Base-by-base conservation (phyloP, 2,797 vertebrate species). In the Alosa sapidissima region DNA sequence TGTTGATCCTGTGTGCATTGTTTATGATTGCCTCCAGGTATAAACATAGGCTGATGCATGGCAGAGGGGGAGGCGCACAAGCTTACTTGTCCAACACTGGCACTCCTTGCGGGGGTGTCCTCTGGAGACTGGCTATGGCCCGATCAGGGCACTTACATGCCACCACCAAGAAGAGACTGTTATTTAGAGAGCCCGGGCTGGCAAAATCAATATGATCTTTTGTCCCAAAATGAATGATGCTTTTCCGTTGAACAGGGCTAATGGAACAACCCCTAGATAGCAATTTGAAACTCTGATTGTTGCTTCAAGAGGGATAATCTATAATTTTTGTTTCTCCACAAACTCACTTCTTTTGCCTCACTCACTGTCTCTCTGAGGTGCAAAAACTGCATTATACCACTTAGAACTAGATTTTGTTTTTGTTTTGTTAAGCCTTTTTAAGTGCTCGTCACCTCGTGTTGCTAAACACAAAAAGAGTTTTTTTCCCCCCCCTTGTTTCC, bases 161-260 rank as follows among this genome's bases (percentile, higher is more conserved):
- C 19, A 72, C 88, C 65, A 62, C 83, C 16, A 72, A 90, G 91
- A 84, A 54, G 78, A 85, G 88, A 52, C 85, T 1, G 83, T 89
- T 91, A 93, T 94, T 93, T 91, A 91, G 91, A 91, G 90, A 87
- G 68, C 36, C 13, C 16, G 33, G 36, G 36, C 68, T 19, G 36
- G 84, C 89, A 91, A 94, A 75, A 94, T 95, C 93, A 90, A 94
- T 95, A 91, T 28, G 28, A 28, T 51, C 84, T 86, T 88, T 88
- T 87, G 92, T 93, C 90, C 90, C 90, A 87, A 90, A 88, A 91
- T 93, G 90, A 94, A 92, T 91, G 90, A 91, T 89, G 92, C 72
- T 88, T 85, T 88, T 68, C 36, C 81, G 90, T 88, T 91, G 90
- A 93, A 91, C 88, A 89, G 89, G 87, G 85, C 84, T 89, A 93